phyloP scores from a whole-genome alignment of 2,797 vertebrate genomes.

The Antrozous pallidus region DNA sequence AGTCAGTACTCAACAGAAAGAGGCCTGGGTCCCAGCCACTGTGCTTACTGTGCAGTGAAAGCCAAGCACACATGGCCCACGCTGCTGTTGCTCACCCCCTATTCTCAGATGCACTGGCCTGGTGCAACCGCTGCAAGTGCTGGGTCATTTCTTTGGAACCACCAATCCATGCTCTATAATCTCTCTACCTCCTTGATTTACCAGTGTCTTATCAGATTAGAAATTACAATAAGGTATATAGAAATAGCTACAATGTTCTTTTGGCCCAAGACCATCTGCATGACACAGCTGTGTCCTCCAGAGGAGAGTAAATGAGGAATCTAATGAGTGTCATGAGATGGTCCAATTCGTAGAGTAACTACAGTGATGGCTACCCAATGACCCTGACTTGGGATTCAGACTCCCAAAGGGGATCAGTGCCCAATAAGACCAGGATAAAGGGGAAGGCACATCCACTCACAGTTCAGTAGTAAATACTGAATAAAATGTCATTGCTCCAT shows the following conservation, averaged over 20 bases:
- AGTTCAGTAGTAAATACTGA: neutral
- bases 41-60: rapidly evolving
- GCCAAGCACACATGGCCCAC: neutral
- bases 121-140: neutral
- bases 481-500: neutral
- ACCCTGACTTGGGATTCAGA: neutral
- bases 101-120: neutral
- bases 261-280: neutral
- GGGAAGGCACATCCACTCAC: neutral
- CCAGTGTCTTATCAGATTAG: neutral
- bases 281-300: neutral
- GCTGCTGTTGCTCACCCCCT: too few relatives aligned
- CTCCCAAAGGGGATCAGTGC: neutral
- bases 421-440: neutral
- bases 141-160: neutral
- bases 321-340: neutral
- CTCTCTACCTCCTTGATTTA: neutral
- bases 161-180: too few relatives aligned
- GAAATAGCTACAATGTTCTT: neutral
- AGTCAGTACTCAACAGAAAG: too few relatives aligned
- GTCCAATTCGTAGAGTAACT: neutral
- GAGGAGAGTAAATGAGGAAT: neutral
- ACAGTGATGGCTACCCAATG: neutral
- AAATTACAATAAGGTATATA: neutral
- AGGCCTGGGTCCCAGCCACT: neutral